Conservation (phyloP, 2,113 vertebrate genomes). For the Pelvicachromis taeniatus region DNA sequence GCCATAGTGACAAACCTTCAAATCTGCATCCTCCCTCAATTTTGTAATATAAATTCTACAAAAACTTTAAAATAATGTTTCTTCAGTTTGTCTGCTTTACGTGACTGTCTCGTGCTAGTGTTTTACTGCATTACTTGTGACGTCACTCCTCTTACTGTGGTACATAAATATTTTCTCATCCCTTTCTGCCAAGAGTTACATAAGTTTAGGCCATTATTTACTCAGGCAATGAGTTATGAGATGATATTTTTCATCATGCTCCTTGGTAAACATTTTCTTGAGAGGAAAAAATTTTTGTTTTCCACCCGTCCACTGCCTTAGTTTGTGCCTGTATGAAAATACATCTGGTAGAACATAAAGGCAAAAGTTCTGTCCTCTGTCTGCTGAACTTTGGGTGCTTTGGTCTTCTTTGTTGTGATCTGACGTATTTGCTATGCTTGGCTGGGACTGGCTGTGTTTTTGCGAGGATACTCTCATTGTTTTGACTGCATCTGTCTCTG, state of each 20-base stretch:
- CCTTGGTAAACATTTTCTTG: not conserved
- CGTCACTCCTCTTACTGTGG: not conserved
- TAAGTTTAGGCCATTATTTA: not conserved
- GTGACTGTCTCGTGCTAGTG: not conserved
- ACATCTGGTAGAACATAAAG: not conserved
- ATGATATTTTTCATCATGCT: not conserved
- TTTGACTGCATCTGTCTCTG: constrained; percentile 25
- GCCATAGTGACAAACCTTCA: not conserved
- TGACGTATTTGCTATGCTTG: constrained; percentile 1
- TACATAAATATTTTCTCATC: not conserved
- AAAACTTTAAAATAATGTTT: not conserved
- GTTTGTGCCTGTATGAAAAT: not conserved
- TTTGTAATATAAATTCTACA: not conserved
- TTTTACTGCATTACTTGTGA: not conserved
- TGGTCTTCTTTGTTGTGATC: constrained; percentile 25
- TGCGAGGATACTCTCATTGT: not conserved
- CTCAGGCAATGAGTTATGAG: not conserved
- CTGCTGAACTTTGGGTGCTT: not conserved
- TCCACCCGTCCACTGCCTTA: not conserved
- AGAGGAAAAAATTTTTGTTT: not conserved
- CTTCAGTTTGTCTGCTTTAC: not conserved
- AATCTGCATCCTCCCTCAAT: not conserved
- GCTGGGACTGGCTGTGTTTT: constrained; percentile 3
- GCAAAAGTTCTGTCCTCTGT: not conserved
- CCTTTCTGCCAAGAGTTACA: not conserved